Conservation (phyloP, 1,140 invertebrate genomes). For the Orchesella cincta region DNA sequence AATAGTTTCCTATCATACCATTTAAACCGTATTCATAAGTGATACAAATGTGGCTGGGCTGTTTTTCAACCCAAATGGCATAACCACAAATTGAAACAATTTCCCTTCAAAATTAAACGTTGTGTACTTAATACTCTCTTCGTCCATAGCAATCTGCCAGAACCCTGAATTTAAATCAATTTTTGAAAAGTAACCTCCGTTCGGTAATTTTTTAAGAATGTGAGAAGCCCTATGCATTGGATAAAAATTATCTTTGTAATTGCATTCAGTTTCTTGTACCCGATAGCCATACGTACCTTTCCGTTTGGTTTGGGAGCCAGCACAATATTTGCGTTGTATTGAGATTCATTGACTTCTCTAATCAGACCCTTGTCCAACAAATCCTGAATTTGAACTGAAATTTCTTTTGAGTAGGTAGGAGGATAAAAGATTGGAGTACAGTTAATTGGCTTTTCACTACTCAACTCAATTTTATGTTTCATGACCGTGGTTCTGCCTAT, state of each 20-base stretch:
- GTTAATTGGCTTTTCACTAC: neutral
- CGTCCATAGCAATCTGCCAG: conserved; percentile 56
- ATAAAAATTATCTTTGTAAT: conserved; percentile 34
- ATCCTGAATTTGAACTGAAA: conserved; percentile 29
- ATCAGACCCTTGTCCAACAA: conserved; percentile 1
- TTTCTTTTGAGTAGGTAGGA: conserved; percentile 11
- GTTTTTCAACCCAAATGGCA: conserved; percentile 55
- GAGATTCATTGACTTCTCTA: neutral
- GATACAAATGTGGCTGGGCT: conserved; percentile 53
- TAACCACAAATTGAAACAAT: conserved; percentile 50
- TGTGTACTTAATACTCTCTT: conserved; percentile 54
- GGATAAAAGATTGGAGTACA: neutral
- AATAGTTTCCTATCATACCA: conserved; percentile 51
- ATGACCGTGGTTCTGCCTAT: neutral
- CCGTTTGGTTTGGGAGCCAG: conserved; percentile 32
- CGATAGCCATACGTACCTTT: conserved; percentile 28
- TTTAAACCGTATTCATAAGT: conserved; percentile 54
- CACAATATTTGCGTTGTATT: conserved; percentile 11
- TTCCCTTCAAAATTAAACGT: conserved; percentile 54
- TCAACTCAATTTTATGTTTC: conserved; percentile 3
- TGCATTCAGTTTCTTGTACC: conserved; percentile 34
- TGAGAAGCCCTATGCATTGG: conserved; percentile 37
- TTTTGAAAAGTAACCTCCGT: conserved; percentile 31
- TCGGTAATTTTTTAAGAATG: conserved; percentile 39
- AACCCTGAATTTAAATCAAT: conserved; percentile 53